Evolutionary conservation across 2,113 vertebrate genomes (phyloP).

Genomic region (Lampris megalopsis): DNA sequence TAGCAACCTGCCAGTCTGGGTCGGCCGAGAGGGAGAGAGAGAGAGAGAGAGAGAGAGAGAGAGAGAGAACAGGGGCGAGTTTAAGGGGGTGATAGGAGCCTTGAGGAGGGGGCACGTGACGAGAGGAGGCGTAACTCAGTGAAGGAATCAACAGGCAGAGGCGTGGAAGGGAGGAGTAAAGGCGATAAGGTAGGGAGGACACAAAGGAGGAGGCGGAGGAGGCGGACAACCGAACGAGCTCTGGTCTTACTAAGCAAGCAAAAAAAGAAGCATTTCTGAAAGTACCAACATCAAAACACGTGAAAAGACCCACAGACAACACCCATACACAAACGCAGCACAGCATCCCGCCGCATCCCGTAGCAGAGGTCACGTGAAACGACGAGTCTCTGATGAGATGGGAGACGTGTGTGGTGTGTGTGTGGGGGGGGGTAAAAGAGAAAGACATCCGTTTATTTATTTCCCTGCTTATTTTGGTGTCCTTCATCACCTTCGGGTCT

Average conservation of each 20-base stretch:
- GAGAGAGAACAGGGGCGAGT: not conserved
- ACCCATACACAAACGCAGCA: constrained; percentile 45
- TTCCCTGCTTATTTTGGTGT: constrained; percentile 30
- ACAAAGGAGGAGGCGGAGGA: not conserved
- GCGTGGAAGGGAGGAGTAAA: too few species aligned
- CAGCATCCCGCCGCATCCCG: too few species aligned
- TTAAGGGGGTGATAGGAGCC: not conserved
- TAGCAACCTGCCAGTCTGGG: constrained; percentile 96
- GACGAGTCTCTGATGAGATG: constrained; percentile 3
- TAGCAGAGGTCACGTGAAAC: constrained; percentile 6
- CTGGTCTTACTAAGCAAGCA: not conserved
- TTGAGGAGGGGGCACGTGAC: not conserved
- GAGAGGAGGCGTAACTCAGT: not conserved
- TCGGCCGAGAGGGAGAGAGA: not conserved
- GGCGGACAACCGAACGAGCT: too few species aligned
- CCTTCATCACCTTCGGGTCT: not conserved
- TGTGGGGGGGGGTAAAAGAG: not conserved
- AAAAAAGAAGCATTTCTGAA: not conserved
- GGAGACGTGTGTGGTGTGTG: too few species aligned
- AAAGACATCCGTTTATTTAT: constrained; percentile 26
- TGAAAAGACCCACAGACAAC: not conserved
- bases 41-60: not conserved
- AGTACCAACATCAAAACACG: not conserved
- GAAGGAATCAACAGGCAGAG: too few species aligned
- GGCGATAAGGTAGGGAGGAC: not conserved